These are phyloP conservation scores for Cylloceria caligata DNA, from an alignment of 2,888 invertebrate species.

Conservation along the genomic window DNA sequence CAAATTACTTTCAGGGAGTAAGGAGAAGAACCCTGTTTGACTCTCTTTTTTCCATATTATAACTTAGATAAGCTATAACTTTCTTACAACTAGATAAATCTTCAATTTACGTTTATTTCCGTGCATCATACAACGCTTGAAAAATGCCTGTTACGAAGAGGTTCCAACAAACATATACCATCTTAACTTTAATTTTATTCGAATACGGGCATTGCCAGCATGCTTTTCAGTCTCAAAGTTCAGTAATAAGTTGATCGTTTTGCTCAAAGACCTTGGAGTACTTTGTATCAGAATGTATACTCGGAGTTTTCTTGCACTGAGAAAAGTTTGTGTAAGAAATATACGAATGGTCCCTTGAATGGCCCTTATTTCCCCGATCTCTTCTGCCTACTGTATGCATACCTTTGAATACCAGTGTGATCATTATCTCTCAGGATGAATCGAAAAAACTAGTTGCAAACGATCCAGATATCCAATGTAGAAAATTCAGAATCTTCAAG, in stretches of 20 bases:
- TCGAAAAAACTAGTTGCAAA: constrained; percentile 45
- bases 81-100: no score
- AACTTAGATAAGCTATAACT: no score
- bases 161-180: no score
- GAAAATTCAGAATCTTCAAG: constrained; percentile 30
- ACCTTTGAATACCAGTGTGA: constrained; percentile 14
- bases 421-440: constrained; percentile 16
- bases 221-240: background rate
- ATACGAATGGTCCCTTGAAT: background rate
- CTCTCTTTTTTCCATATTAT: no score
- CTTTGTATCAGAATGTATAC: background rate
- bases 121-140: no score
- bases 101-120: no score
- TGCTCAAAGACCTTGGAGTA: background rate
- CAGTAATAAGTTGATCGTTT: background rate
- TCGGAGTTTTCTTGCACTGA: background rate
- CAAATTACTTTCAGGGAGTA: background rate
- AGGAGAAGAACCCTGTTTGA: no score
- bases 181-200: background rate
- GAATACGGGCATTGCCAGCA: background rate
- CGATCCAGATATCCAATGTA: constrained; percentile 44
- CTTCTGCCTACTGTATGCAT: constrained; percentile 35
- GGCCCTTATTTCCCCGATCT: background rate
- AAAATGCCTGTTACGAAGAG: background rate
- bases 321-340: background rate